Percentiles rank a stretch among this genome's conserved stretches.
phyloP scores from a whole-genome alignment of 2,888 invertebrate genomes.

The Hipparchia sbordonii region DNA sequence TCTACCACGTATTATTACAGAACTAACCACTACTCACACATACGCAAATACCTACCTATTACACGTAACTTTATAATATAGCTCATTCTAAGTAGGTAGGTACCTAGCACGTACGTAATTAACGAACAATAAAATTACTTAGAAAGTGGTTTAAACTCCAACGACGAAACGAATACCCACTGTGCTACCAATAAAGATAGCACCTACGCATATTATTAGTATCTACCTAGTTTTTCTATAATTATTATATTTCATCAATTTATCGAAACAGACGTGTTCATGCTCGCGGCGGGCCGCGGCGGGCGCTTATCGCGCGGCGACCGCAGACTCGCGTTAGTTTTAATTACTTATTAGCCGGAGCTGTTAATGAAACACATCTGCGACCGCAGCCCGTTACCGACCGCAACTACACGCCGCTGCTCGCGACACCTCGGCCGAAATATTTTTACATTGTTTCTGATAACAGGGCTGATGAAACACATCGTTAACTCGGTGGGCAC shows the following conservation, averaged over 20 bases:
- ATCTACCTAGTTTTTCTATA: too few species aligned
- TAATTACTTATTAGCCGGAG: constrained; percentile 30
- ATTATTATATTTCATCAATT: too few species aligned
- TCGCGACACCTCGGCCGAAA: neutral
- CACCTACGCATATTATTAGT: neutral
- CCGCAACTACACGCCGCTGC: neutral
- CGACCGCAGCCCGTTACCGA: constrained; percentile 1
- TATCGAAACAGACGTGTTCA: too few species aligned
- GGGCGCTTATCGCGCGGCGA: constrained; percentile 10
- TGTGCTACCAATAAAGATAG: neutral
- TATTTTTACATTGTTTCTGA: neutral
- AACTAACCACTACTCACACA: neutral
- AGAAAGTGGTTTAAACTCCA: neutral
- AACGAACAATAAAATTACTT: neutral
- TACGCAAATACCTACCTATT: neutral
- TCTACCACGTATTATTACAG: neutral
- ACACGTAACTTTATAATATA: neutral
- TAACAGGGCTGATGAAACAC: neutral
- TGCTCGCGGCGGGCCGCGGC: neutral
- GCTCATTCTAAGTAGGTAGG: neutral
- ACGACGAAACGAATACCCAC: neutral
- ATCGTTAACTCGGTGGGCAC: neutral
- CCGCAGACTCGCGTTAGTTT: constrained; percentile 32
- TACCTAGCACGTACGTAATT: neutral
- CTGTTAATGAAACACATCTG: neutral